phyloP scores from a whole-genome alignment of 2,797 vertebrate genomes.

The Cyprinodon diabolis region DNA sequence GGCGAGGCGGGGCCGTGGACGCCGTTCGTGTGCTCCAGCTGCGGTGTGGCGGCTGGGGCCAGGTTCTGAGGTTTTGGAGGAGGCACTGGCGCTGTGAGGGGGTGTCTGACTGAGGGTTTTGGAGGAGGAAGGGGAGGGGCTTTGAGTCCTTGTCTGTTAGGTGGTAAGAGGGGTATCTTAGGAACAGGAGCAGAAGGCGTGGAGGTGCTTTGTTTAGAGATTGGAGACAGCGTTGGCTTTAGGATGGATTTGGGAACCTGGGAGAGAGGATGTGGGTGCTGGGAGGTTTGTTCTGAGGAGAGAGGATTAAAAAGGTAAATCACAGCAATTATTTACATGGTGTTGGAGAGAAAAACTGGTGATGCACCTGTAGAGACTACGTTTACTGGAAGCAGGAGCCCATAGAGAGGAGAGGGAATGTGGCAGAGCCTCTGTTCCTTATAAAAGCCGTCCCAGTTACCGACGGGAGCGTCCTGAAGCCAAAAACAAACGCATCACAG shows the following conservation, averaged over 20 bases:
- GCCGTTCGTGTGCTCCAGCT: slow-evolving; percentile 48
- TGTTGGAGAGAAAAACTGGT: too few relatives aligned
- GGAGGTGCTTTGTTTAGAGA: slow-evolving; percentile 26
- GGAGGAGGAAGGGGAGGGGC: slow-evolving; percentile 57
- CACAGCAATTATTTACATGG: too few relatives aligned
- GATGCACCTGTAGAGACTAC: slow-evolving; percentile 75
- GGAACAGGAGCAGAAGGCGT: slow-evolving; percentile 21
- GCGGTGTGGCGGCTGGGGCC: not conserved
- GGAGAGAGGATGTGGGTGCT: slow-evolving; percentile 20
- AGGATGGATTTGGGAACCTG: slow-evolving; percentile 51
- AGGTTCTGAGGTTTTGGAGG: slow-evolving; percentile 57
- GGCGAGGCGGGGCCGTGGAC: slow-evolving; percentile 53
- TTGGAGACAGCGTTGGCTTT: slow-evolving; percentile 26
- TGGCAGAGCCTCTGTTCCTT: slow-evolving; percentile 73
- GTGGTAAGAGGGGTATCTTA: slow-evolving; percentile 51
- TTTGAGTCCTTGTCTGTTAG: slow-evolving; percentile 45
- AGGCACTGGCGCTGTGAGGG: slow-evolving; percentile 18
- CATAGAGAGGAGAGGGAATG: slow-evolving; percentile 69
- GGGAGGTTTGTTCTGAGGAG: slow-evolving; percentile 58
- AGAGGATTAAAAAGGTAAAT: not conserved
- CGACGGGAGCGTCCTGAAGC: slow-evolving; percentile 75
- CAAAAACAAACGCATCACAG: not conserved
- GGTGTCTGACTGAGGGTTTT: slow-evolving; percentile 41
- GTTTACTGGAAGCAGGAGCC: slow-evolving; percentile 65
- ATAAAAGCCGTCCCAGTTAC: slow-evolving; percentile 77